Base-by-base conservation (phyloP, 2,888 invertebrate species). In the Hirtodrosophila duncani region DNA sequence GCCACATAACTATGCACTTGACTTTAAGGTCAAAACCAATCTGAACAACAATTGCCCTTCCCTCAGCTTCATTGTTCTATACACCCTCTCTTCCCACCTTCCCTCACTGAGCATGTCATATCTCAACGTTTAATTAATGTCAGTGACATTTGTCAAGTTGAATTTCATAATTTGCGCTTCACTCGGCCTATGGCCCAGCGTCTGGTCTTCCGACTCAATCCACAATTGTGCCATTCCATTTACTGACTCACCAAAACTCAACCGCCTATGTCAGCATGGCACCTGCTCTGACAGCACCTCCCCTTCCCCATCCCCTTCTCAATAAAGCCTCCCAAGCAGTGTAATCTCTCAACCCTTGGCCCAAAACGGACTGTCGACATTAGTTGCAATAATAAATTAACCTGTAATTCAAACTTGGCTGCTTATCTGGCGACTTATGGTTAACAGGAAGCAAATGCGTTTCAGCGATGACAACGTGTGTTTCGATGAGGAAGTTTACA, bases 301-400 rank as follows among this genome's bases (percentile, higher is more conserved):
- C 9, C 27, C 38, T 8, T 3, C 36, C 11, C 7, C 8, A n/a
- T 1, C 33, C 8, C 13, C 5, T 3, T n/a, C n/a, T n/a, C n/a
- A n/a, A n/a, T n/a, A n/a, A n/a, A n/a, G n/a, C 7, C 3, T 6
- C 14, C 14, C 8, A 11, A 1, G 14, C 18, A 6, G n/a, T n/a
- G n/a, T n/a, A n/a, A n/a, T n/a, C 5, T 6, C 11, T 34, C 21
- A 5, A 1, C 6, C 23, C 6, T 10, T 14, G 16, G 21, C 23
- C n/a, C 36, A 21, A 14, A 30, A 39, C 43, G 62, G 62, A 48
- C 58, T 63, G 51, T 68, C 45, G 55, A 67, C 61, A 78, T 78
- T 78, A 72, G 79, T 69, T 69, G 67, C 72, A 72, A 77, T 75
- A 77, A 78, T 75, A 77, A 77, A 77, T 77, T 72, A 77, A 69